A percentile compares a stretch with the other conserved stretches of the same genome.
These are phyloP conservation scores for Picus viridis DNA, from an alignment of 2,797 vertebrate species.

Conservation along the genomic window DNA sequence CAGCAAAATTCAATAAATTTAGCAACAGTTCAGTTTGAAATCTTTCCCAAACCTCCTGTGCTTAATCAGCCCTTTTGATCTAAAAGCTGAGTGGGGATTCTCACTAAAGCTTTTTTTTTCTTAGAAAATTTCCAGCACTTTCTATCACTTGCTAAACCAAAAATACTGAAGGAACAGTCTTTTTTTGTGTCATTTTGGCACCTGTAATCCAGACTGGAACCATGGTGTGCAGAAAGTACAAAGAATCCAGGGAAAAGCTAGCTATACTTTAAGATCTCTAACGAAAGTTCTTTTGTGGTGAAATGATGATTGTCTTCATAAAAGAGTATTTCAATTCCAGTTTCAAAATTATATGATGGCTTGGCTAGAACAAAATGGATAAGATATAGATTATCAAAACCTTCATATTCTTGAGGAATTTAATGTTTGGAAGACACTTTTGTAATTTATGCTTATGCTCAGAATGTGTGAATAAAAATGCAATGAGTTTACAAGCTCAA, in stretches of 20 bases:
- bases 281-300: neutral
- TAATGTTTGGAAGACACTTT: neutral
- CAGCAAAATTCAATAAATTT: neutral
- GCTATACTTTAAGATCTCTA: neutral
- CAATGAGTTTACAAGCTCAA: neutral
- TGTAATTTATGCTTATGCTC: neutral
- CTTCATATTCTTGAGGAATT: neutral
- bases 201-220: neutral
- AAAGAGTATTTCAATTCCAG: neutral
- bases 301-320: neutral
- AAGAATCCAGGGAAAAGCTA: neutral
- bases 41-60: neutral
- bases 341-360: neutral
- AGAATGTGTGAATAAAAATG: neutral
- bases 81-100: neutral
- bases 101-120: neutral
- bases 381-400: neutral
- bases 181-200: neutral
- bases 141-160: neutral
- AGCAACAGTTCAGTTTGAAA: neutral
- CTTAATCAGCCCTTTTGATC: conserved; percentile 16
- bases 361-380: neutral
- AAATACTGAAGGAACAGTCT: neutral
- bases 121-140: neutral
- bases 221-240: neutral